phyloP scores from a whole-genome alignment of 2,113 vertebrate genomes.

The Phalacrocorax carbo region DNA sequence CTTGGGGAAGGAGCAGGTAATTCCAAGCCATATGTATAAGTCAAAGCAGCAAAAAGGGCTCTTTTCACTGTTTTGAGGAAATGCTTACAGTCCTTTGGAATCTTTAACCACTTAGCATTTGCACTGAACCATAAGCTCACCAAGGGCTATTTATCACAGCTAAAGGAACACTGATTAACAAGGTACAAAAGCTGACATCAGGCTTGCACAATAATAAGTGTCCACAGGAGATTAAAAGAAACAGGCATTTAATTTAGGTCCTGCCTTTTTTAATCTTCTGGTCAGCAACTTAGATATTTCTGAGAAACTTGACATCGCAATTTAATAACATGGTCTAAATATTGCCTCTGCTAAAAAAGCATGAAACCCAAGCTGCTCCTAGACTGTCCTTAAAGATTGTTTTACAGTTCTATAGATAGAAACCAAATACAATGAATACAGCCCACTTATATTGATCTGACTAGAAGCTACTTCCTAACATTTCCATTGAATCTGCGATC shows the following conservation, averaged over 20 bases:
- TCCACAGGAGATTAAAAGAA: background rate
- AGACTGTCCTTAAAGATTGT: background rate
- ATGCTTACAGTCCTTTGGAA: background rate
- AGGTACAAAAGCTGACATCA: background rate
- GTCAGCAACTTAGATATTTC: background rate
- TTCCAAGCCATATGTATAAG: background rate
- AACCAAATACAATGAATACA: slow-evolving; percentile 4
- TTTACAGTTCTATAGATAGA: slow-evolving; percentile 40
- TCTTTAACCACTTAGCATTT: background rate
- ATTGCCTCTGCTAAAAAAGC: background rate
- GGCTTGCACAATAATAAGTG: background rate
- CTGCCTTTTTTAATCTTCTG: background rate
- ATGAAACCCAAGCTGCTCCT: background rate
- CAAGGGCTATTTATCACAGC: background rate
- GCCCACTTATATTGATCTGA: background rate
- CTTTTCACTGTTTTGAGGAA: background rate
- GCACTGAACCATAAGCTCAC: background rate
- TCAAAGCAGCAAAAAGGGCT: background rate
- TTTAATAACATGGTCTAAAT: slow-evolving; percentile 15
- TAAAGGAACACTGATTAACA: background rate
- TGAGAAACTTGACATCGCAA: background rate
- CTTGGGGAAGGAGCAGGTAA: background rate
- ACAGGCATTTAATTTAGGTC: background rate
- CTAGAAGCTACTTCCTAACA: background rate
- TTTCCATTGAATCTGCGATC: background rate